These are phyloP conservation scores for Zingel zingel DNA, from an alignment of 2,113 vertebrate species.

Conservation along the genomic window DNA sequence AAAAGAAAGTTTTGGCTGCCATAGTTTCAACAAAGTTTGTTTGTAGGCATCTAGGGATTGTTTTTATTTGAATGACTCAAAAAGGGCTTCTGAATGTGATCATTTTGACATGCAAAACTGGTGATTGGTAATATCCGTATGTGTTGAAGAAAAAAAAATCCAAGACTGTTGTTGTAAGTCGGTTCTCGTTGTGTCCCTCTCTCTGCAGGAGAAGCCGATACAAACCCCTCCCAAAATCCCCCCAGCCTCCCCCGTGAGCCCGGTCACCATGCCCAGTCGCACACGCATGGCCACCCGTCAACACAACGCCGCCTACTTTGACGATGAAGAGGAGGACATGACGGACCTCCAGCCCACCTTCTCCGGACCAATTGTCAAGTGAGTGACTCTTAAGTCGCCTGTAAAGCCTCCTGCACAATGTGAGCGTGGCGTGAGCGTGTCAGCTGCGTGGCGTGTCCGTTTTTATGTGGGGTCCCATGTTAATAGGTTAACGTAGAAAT, in stretches of 20 bases:
- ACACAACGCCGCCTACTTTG: conserved; percentile 63
- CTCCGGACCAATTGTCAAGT: conserved; percentile 96
- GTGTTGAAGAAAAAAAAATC: neutral
- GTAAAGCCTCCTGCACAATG: too few relatives aligned
- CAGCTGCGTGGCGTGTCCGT: too few relatives aligned
- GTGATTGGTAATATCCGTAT: neutral
- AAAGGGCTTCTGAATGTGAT: neutral
- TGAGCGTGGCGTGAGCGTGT: too few relatives aligned
- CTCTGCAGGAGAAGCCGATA: conserved; percentile 37
- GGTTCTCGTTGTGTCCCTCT: neutral
- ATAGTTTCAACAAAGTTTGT: neutral
- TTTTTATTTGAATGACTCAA: neutral
- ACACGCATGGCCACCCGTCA: conserved; percentile 83
- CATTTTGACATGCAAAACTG: neutral
- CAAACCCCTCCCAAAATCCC: neutral
- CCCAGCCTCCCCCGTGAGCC: neutral
- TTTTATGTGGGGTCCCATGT: too few relatives aligned
- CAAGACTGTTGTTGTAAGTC: too few relatives aligned
- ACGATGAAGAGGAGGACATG: conserved; percentile 92
- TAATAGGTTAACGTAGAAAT: too few relatives aligned
- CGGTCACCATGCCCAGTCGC: conserved; percentile 52
- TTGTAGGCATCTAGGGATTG: neutral
- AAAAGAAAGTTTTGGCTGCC: neutral
- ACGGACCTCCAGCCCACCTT: conserved; percentile 93
- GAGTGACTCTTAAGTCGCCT: conserved; percentile 59